Percentiles rank a stretch among this genome's conserved stretches.
Conservation (phyloP, 2,888 invertebrate genomes). For the Rhagonycha fulva region DNA sequence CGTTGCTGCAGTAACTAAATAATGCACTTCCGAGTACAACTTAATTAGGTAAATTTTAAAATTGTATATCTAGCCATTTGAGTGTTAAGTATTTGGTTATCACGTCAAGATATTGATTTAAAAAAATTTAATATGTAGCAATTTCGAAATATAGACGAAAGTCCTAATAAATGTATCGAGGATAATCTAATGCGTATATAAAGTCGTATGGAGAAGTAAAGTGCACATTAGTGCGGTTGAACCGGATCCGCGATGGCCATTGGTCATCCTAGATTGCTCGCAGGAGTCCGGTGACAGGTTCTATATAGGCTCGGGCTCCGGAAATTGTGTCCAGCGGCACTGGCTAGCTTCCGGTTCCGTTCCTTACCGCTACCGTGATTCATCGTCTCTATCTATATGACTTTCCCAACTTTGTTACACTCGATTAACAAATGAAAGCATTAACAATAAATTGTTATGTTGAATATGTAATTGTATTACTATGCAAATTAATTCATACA, state of each 20-base stretch:
- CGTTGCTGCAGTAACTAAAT: not conserved
- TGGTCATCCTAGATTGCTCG: slow-evolving; percentile 55
- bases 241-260: slow-evolving; percentile 53
- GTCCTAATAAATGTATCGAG: slow-evolving; percentile 29
- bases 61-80: not conserved
- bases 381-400: slow-evolving; percentile 30
- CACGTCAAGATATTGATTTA: not conserved
- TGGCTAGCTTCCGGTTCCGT: slow-evolving; percentile 53
- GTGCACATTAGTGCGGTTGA: slow-evolving; percentile 42
- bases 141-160: slow-evolving; percentile 2
- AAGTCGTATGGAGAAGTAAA: slow-evolving; percentile 32
- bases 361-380: slow-evolving; percentile 44
- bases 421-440: slow-evolving; percentile 23
- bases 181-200: slow-evolving; percentile 31
- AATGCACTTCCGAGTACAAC: not conserved
- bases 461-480: not conserved
- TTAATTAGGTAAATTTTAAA: not conserved
- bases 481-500: slow-evolving; percentile 6
- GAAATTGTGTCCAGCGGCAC: slow-evolving; percentile 56
- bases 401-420: slow-evolving; percentile 27
- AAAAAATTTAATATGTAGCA: not conserved
- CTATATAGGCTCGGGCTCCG: slow-evolving; percentile 51
- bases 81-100: not conserved
- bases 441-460: not conserved
- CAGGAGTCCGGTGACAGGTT: slow-evolving; percentile 49